Base-by-base conservation (phyloP, 2,797 vertebrate species). In the Notolepis coatsorum region DNA sequence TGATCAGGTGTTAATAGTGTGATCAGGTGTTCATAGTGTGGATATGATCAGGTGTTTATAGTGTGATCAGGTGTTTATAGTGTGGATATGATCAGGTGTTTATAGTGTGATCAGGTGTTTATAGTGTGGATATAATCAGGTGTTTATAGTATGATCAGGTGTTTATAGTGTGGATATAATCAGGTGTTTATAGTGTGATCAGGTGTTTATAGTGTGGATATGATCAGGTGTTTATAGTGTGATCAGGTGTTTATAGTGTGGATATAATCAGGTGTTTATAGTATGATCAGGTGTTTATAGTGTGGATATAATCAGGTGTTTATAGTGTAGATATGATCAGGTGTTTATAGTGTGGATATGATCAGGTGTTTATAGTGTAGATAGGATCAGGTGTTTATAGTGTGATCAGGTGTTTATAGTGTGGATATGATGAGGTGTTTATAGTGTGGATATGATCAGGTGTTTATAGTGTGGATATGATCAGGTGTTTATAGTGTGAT, bases 391-490 rank as follows among this genome's bases (percentile, higher is more conserved):
- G n/a, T n/a, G n/a, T n/a, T n/a, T n/a, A n/a, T n/a, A n/a, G n/a
- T n/a, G n/a, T n/a, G n/a, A n/a, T n/a, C n/a, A n/a, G n/a, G n/a
- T n/a, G n/a, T n/a, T n/a, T n/a, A n/a, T n/a, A n/a, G n/a, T n/a
- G 35, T n/a, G 17, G 80, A 79, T 78, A 83, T 82, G 80, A 81
- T 72, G n/a, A 79, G 78, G 72, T 78, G 73, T 72, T 58, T 59
- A 47, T 50, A n/a, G 47, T 31, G 37, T 6, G n/a, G 12, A 15
- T 23, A 5, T 2, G 12, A 48, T 24, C 6, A 27, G 2, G n/a
- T n/a, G n/a, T n/a, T n/a, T n/a, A n/a, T n/a, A n/a, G n/a, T n/a
- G n/a, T n/a, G n/a, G n/a, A 5, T 9, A 21, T 43, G 41, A 6
- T 1, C 20, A 7, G 3, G 15, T 20, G 41, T 41, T 4, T 9